Conservation (phyloP, 2,888 invertebrate species). For the Byasa hedistus region DNA sequence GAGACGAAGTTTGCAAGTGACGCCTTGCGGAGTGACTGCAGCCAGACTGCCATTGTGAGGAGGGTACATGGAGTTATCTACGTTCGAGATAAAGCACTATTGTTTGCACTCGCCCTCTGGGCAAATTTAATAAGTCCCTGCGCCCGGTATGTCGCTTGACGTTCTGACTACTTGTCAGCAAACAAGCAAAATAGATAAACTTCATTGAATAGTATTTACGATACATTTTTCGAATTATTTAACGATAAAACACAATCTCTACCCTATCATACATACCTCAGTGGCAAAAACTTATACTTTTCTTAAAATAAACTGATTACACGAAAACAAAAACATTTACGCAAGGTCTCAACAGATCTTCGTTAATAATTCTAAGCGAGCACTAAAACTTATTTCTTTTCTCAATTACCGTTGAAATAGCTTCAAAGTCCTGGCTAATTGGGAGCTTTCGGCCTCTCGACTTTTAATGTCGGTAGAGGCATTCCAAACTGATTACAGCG, state of each 20-base stretch:
- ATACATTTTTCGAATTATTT: background rate
- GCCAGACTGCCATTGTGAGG: conserved; percentile 56
- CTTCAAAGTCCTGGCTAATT: conserved; percentile 74
- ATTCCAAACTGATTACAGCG: conserved; percentile 39
- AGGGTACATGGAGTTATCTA: conserved; percentile 67
- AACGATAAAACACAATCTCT: too few species aligned
- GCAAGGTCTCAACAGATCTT: conserved; percentile 36
- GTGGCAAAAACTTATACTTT: background rate
- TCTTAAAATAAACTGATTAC: background rate
- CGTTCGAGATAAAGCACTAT: conserved; percentile 64
- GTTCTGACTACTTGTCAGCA: conserved; percentile 31
- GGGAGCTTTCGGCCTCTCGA: conserved; percentile 71
- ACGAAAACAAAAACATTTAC: conserved; percentile 30
- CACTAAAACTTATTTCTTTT: conserved; percentile 70
- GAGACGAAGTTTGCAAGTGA: conserved; percentile 58
- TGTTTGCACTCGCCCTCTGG: conserved; percentile 63
- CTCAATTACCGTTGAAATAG: conserved; percentile 61
- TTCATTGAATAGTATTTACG: background rate
- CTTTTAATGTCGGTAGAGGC: conserved; percentile 59
- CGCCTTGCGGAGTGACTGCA: conserved; percentile 53
- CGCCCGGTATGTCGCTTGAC: conserved; percentile 46
- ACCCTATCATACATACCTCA: background rate
- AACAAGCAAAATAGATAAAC: background rate
- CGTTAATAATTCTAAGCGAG: conserved; percentile 61
- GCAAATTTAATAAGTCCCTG: conserved; percentile 70